Conservation (phyloP, 1,140 invertebrate species). For the Hyles euphorbiae region DNA sequence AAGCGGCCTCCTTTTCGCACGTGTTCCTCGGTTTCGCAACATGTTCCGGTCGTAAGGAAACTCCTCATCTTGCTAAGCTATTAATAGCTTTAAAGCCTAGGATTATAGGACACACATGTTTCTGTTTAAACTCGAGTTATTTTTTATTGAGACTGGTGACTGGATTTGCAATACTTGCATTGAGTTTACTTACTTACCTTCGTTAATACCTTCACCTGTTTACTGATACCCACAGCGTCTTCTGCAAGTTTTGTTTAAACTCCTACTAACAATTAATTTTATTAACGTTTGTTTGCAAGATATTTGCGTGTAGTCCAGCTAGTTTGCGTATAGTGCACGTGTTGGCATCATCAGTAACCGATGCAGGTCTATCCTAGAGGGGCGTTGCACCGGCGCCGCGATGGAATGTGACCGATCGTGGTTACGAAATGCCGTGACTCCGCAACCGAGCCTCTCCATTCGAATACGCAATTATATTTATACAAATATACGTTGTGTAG, state of each 20-base stretch:
- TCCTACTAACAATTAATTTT: conserved; percentile 8
- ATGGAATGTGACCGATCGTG: conserved; percentile 66
- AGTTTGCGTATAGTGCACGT: conserved; percentile 9
- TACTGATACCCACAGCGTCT: conserved; percentile 18
- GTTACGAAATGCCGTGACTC: conserved; percentile 67
- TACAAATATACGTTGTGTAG: too few relatives aligned
- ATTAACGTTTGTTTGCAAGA: too few relatives aligned
- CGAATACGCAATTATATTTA: conserved; percentile 40
- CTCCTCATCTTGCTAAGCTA: not conserved
- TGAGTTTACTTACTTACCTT: conserved; percentile 6
- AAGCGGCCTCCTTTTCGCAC: conserved; percentile 55
- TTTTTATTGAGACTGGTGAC: not conserved
- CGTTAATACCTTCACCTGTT: conserved; percentile 23
- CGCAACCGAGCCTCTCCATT: conserved; percentile 43
- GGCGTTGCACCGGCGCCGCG: conserved; percentile 59
- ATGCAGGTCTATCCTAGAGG: conserved; percentile 50
- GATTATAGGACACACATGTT: too few relatives aligned
- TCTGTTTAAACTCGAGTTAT: not conserved
- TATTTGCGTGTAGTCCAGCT: too few relatives aligned
- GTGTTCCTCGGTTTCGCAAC: conserved; percentile 48
- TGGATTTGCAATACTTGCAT: not conserved
- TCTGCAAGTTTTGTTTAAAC: conserved; percentile 10
- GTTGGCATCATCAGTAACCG: conserved; percentile 47
- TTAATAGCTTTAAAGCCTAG: not conserved
- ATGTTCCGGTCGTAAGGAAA: conserved; percentile 30